phyloP scores from a whole-genome alignment of 2,888 invertebrate genomes.

The Macropis europaea region DNA sequence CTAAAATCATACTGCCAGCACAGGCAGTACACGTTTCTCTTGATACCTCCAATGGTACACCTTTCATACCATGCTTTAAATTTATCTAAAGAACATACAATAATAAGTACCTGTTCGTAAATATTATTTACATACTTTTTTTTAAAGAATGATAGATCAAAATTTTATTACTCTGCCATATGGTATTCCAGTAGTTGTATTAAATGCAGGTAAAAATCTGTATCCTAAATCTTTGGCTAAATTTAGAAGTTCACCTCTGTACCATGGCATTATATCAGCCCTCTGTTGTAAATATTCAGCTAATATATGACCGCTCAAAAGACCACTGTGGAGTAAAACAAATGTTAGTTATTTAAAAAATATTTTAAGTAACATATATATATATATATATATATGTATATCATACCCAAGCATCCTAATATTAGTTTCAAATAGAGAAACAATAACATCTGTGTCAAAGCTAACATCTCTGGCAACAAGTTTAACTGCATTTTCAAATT shows the following conservation, averaged over 20 bases:
- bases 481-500: slow-evolving; percentile 95
- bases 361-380: not conserved
- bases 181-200: slow-evolving; percentile 98
- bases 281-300: slow-evolving; percentile 90
- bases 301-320: slow-evolving; percentile 95
- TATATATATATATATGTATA: not conserved
- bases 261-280: slow-evolving; percentile 89
- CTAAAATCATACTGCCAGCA: slow-evolving; percentile 98
- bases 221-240: slow-evolving; percentile 97
- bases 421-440: slow-evolving; percentile 99
- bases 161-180: slow-evolving; percentile 89
- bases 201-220: slow-evolving; percentile 97
- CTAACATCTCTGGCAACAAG: slow-evolving; percentile 92
- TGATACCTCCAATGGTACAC: slow-evolving; percentile 86
- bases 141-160: slow-evolving; percentile 16
- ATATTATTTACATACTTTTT: not conserved
- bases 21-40: slow-evolving; percentile 98
- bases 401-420: slow-evolving; percentile 97
- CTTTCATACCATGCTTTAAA: slow-evolving; percentile 90
- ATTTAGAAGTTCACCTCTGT: slow-evolving; percentile 91
- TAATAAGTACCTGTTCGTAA: not conserved
- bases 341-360: not conserved
- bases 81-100: slow-evolving; percentile 84
- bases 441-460: slow-evolving; percentile 96
- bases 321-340: slow-evolving; percentile 84